Conservation (phyloP, 2,113 vertebrate genomes). For the Chionodraco myersi region DNA sequence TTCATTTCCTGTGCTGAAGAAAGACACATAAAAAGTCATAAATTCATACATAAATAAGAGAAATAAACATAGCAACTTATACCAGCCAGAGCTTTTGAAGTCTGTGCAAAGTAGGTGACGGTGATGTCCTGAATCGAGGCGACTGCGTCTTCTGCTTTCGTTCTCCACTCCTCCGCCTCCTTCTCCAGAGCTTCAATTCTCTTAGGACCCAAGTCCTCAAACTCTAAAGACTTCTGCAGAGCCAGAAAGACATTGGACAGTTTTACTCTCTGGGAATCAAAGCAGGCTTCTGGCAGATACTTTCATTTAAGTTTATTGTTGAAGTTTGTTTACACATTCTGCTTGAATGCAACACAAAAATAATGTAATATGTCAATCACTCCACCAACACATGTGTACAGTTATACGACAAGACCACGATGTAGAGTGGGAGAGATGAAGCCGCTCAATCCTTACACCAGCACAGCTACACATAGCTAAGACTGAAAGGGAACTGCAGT, state of each 20-base stretch:
- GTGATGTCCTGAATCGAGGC: slow-evolving; percentile 95
- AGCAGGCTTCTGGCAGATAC: not conserved
- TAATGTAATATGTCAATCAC: not conserved
- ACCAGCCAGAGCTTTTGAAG: slow-evolving; percentile 91
- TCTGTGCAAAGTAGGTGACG: slow-evolving; percentile 94
- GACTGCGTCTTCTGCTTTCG: slow-evolving; percentile 86
- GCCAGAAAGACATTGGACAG: slow-evolving; percentile 1
- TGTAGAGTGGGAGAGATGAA: not conserved
- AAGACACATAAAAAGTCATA: not conserved
- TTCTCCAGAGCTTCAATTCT: slow-evolving; percentile 88
- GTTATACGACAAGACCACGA: not conserved
- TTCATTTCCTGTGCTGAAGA: not conserved
- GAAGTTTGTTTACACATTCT: not conserved
- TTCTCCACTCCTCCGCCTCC: slow-evolving; percentile 91
- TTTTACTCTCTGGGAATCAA: not conserved
- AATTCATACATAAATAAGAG: slow-evolving; percentile 11
- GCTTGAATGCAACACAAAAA: not conserved
- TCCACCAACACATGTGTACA: not conserved
- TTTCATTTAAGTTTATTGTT: not conserved
- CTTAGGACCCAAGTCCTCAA: slow-evolving; percentile 91
- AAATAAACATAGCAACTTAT: slow-evolving; percentile 39
- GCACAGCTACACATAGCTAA: not conserved
- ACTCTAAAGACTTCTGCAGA: slow-evolving; percentile 90
- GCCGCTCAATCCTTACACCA: not conserved
- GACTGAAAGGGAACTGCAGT: not conserved